Base-by-base conservation (phyloP, 1,140 invertebrate genomes). In the Laupala kohalensis region DNA sequence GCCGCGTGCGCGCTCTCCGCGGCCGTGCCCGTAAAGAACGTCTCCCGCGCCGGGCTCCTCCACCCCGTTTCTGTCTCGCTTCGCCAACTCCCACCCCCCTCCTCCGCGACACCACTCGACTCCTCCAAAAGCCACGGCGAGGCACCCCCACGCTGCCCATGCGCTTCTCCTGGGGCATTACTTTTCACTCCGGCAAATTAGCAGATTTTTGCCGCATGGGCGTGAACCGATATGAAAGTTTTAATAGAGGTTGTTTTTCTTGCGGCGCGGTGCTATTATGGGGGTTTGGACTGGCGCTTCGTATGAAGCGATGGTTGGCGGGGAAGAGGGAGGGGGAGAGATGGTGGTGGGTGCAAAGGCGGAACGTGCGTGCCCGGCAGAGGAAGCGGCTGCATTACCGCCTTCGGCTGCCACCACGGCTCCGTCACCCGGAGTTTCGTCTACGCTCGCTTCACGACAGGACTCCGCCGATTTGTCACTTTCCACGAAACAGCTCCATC, bases 401-500 rank as follows among this genome's bases (percentile, higher is more conserved):
- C 6, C 5, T n/a, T 15, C 30, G 19, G 29, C 5, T 12, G 25
- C 27, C 25, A 4, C 23, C n/a, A 28, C 5, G 68, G 65, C 69
- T 30, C 71, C 69, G 37, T 63, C 69, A 23, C 37, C 69, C 4
- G 19, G 72, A 25, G 67, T 25, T 9, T 19, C 25, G 29, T 15
- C 12, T 30, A 68, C 25, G 24, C 65, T 53, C 6, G 69, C 69
- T 72, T 72, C 69, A 72, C 69, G 72, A 72, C n/a, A n/a, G n/a
- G n/a, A n/a, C n/a, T n/a, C n/a, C n/a, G n/a, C n/a, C n/a, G n/a
- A n/a, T n/a, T n/a, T n/a, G n/a, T n/a, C n/a, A n/a, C n/a, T n/a
- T n/a, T n/a, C n/a, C n/a, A n/a, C n/a, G n/a, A n/a, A n/a, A n/a
- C n/a, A n/a, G n/a, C n/a, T n/a, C n/a, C n/a, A n/a, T n/a, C n/a